Conservation (phyloP, 2,113 vertebrate species). For the Columbina picui region DNA sequence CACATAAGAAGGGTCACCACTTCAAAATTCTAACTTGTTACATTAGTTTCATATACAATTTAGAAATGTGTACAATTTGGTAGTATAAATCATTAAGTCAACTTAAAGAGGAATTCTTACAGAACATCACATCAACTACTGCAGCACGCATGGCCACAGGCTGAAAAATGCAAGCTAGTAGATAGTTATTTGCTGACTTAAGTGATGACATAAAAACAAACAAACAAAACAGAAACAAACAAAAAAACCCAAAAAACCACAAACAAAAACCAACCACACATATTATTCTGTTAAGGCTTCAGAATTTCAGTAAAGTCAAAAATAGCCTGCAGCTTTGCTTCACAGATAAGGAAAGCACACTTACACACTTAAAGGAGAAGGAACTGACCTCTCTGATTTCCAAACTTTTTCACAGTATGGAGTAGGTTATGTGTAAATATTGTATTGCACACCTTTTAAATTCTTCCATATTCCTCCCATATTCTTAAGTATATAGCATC, state of each 20-base stretch:
- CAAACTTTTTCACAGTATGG: background rate
- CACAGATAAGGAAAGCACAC: background rate
- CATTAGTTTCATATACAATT: background rate
- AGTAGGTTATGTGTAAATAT: background rate
- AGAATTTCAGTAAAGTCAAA: slow-evolving; percentile 39
- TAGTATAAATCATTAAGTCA: background rate
- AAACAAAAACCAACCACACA: background rate
- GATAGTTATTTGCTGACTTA: slow-evolving; percentile 9
- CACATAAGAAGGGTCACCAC: background rate
- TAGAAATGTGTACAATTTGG: background rate
- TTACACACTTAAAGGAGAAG: background rate
- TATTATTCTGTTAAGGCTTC: slow-evolving; percentile 24
- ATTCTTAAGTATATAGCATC: background rate
- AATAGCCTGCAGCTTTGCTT: background rate
- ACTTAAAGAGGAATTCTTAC: background rate
- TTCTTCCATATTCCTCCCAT: background rate
- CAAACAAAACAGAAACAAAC: too few species aligned
- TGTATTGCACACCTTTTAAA: background rate
- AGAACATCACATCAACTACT: background rate
- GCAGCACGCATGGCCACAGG: background rate
- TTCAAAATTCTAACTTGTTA: slow-evolving; percentile 30
- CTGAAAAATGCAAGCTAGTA: background rate
- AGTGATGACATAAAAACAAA: background rate
- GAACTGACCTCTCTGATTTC: background rate
- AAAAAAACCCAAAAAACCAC: too few species aligned